A percentile compares a stretch with the other conserved stretches of the same genome.
Conservation (phyloP, 2,888 invertebrate genomes). For the Panorpa germanica region DNA sequence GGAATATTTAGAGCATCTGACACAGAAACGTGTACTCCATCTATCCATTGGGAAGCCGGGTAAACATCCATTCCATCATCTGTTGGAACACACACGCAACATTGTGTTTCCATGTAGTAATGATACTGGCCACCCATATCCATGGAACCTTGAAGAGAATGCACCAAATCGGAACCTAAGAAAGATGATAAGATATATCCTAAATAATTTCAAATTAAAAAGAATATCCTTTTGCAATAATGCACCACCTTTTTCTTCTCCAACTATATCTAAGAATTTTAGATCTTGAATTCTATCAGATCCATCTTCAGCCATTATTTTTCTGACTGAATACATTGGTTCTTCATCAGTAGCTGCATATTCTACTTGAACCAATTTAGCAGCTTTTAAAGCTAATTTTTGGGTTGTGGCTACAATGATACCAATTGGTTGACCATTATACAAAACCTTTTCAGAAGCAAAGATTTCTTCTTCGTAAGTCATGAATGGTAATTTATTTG, state of each 20-base stretch:
- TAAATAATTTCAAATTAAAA: neutral
- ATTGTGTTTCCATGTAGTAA: conserved; percentile 47
- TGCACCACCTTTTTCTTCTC: too few species aligned
- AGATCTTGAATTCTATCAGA: too few species aligned
- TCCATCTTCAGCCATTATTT: conserved; percentile 21
- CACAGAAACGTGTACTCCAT: conserved; percentile 30
- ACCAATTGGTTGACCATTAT: conserved; percentile 48
- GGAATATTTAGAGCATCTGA: conserved; percentile 31
- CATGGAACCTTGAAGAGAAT: conserved; percentile 33
- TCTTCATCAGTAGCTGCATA: conserved; percentile 26
- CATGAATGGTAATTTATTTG: conserved; percentile 16
- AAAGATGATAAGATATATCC: too few species aligned
- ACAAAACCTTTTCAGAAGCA: conserved; percentile 31
- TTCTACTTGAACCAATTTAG: conserved; percentile 32
- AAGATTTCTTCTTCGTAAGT: conserved; percentile 26
- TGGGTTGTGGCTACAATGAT: conserved; percentile 42
- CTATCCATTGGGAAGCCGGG: conserved; percentile 35
- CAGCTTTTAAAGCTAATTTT: conserved; percentile 33
- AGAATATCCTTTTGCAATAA: too few species aligned
- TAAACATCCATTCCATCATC: conserved; percentile 48
- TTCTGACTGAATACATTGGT: conserved; percentile 20
- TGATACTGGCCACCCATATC: conserved; percentile 41
- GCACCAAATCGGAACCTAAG: conserved; percentile 23
- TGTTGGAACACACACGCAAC: conserved; percentile 34
- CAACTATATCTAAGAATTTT: too few species aligned